Evolutionary conservation across 2,888 invertebrate species (phyloP).

Genomic region (Byasa hedistus): DNA sequence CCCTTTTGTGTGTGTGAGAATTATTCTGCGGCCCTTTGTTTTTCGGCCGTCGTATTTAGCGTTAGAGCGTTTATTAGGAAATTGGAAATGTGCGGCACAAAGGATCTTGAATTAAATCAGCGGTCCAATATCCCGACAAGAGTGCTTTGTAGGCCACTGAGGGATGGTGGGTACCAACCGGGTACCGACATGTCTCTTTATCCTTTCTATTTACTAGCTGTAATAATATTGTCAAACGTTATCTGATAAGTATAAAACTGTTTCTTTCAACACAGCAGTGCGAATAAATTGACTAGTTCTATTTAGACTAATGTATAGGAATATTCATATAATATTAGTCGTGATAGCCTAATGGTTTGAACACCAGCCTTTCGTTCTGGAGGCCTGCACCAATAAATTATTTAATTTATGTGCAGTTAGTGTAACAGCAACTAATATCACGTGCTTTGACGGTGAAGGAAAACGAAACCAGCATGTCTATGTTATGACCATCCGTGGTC

Average conservation of each 20-base stretch:
- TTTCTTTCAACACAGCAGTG: neutral
- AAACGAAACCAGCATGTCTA: no score
- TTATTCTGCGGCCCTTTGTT: constrained; percentile 53
- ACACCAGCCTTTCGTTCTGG: no score
- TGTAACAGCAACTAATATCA: no score
- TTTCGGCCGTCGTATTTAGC: constrained; percentile 55
- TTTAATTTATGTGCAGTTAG: no score
- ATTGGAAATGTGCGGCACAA: constrained; percentile 69
- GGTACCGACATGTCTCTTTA: constrained; percentile 9
- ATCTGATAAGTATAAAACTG: neutral
- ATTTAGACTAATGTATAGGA: no score
- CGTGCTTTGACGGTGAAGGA: no score
- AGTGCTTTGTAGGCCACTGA: constrained; percentile 50
- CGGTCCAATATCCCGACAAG: constrained; percentile 61
- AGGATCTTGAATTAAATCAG: constrained; percentile 73
- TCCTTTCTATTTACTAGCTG: constrained; percentile 6
- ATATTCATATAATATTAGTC: no score
- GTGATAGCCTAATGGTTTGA: no score
- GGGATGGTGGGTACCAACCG: constrained; percentile 32
- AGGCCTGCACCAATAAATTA: no score
- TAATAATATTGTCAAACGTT: neutral
- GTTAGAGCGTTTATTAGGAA: constrained; percentile 62
- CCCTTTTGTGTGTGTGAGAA: constrained; percentile 51
- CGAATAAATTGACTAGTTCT: neutral
- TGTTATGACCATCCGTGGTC: no score